A percentile compares a stretch with the other conserved stretches of the same genome.
These are phyloP conservation scores for Antheraea mylitta DNA, from an alignment of 1,140 invertebrate species.

Conservation along the genomic window DNA sequence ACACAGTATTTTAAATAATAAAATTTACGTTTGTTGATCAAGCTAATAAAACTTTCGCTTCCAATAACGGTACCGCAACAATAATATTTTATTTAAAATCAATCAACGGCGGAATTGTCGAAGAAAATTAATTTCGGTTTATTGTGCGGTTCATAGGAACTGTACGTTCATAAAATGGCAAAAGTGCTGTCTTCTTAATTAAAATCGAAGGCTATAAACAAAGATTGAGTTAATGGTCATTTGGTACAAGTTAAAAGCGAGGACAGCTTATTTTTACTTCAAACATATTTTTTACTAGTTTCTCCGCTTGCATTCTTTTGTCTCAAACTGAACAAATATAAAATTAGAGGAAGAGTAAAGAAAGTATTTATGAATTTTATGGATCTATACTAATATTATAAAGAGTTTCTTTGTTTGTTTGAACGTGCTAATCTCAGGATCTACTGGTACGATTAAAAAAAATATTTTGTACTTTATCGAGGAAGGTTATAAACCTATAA, in stretches of 20 bases:
- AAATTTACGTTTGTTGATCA: not conserved
- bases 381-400: no score
- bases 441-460: no score
- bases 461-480: no score
- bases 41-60: not conserved
- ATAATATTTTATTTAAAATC: slow-evolving; percentile 7
- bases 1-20: not conserved
- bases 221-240: slow-evolving; percentile 2
- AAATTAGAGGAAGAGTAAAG: no score
- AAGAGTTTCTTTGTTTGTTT: no score
- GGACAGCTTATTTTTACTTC: no score
- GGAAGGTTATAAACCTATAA: no score
- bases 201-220: slow-evolving; percentile 3
- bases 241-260: slow-evolving; percentile 4
- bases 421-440: no score
- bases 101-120: slow-evolving; percentile 3
- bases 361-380: no score
- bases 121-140: slow-evolving; percentile 2
- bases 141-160: not conserved
- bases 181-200: slow-evolving; percentile 5
- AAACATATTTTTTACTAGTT: no score
- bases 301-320: no score
- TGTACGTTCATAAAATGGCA: not conserved
- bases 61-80: not conserved
- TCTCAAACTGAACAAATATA: no score